These are phyloP conservation scores for Xestia sexstrigata DNA, from an alignment of 2,888 invertebrate species.

Conservation along the genomic window DNA sequence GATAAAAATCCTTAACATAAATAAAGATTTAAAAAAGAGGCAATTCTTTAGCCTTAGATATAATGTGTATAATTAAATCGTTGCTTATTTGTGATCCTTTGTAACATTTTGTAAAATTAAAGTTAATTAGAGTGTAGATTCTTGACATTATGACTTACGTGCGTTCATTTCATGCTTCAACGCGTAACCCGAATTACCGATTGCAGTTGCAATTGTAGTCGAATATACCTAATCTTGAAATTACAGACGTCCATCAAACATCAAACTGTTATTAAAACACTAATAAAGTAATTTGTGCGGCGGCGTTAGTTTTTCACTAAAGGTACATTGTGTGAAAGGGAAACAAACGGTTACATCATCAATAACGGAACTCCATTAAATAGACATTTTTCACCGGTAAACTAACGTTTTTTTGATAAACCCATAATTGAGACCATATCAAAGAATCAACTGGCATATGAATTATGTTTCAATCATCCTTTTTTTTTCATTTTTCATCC, in stretches of 20 bases:
- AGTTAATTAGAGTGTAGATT: conserved; percentile 45
- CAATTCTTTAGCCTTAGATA: neutral
- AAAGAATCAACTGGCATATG: too few relatives aligned
- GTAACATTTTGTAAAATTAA: conserved; percentile 8
- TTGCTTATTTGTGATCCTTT: neutral
- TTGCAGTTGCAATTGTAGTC: neutral
- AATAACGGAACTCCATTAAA: too few relatives aligned
- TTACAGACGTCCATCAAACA: neutral
- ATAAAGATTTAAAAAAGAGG: too few relatives aligned
- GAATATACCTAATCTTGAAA: conserved; percentile 1
- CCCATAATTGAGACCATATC: too few relatives aligned
- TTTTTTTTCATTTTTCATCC: too few relatives aligned
- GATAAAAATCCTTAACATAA: too few relatives aligned
- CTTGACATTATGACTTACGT: conserved; percentile 21
- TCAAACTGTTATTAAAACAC: neutral
- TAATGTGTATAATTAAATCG: neutral
- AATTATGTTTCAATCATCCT: too few relatives aligned
- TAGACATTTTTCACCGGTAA: too few relatives aligned
- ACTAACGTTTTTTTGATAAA: too few relatives aligned
- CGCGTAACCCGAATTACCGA: conserved; percentile 17
- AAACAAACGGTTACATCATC: too few relatives aligned
- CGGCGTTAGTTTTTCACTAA: neutral
- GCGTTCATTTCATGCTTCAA: conserved; percentile 39
- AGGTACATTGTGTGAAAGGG: too few relatives aligned
- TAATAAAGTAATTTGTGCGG: neutral